Conservation (phyloP, 2,797 vertebrate genomes). For the Florisuga fusca region DNA sequence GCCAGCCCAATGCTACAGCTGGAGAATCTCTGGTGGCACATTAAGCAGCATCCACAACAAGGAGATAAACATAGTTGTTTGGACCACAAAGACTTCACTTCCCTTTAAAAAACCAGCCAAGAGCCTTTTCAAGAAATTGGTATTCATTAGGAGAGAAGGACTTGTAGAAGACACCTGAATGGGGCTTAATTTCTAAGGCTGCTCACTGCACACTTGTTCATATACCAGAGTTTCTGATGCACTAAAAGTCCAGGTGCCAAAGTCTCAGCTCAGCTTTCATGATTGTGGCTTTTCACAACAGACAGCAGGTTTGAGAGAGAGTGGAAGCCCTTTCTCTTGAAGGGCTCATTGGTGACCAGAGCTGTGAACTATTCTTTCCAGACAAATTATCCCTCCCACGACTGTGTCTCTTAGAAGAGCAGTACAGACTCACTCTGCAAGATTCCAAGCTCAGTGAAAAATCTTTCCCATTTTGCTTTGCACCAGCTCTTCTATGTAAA, state of each 20-base stretch:
- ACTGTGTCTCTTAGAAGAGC: neutral
- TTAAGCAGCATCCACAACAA: neutral
- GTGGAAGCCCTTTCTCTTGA: neutral
- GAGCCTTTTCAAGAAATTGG: neutral
- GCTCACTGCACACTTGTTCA: neutral
- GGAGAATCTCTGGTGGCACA: neutral
- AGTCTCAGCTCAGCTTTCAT: neutral
- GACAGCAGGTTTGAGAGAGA: neutral
- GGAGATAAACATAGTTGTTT: fast-evolving
- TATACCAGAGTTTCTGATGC: fast-evolving
- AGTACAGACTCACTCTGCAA: neutral
- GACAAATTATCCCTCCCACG: neutral
- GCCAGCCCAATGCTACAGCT: neutral
- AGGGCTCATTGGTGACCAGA: neutral
- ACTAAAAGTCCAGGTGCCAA: neutral
- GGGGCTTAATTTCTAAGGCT: neutral
- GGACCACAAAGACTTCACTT: neutral
- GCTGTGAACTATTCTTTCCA: neutral
- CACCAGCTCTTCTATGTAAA: fast-evolving
- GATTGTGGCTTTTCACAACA: neutral
- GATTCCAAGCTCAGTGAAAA: neutral
- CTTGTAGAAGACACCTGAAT: neutral
- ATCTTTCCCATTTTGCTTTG: neutral
- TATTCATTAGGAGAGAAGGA: neutral
- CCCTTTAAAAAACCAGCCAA: neutral